Conservation (phyloP, 2,113 vertebrate species). For the Nycticryphes semicollaris region DNA sequence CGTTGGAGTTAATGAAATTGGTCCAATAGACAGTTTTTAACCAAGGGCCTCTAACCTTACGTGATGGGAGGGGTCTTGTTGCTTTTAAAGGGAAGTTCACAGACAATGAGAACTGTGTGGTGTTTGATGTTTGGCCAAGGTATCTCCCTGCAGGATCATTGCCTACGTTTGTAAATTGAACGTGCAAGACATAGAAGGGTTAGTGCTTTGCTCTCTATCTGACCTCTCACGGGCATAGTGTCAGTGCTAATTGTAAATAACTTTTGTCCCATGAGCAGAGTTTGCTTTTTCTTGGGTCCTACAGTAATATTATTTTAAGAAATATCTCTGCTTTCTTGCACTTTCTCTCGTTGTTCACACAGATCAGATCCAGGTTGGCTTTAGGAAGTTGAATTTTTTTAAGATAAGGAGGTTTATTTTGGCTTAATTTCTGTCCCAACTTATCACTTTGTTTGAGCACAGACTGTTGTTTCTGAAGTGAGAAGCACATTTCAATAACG, state of each 20-base stretch:
- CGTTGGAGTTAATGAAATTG: neutral
- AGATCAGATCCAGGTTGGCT: constrained; percentile 35
- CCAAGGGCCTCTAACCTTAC: neutral
- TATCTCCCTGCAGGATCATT: neutral
- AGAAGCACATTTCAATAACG: neutral
- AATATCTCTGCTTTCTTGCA: neutral
- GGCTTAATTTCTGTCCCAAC: constrained; percentile 25
- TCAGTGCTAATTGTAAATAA: constrained; percentile 25
- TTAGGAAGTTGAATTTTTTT: constrained; percentile 48
- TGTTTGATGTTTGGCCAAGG: constrained; percentile 10
- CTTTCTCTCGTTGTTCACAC: constrained; percentile 46
- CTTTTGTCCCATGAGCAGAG: neutral
- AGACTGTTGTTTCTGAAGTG: constrained; percentile 44
- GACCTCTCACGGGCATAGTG: neutral
- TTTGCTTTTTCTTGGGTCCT: constrained; percentile 10
- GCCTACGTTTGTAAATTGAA: constrained; percentile 42
- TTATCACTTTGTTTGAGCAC: constrained; percentile 29
- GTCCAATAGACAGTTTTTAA: neutral
- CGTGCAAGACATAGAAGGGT: neutral
- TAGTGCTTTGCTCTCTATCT: constrained; percentile 18
- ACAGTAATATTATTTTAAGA: constrained; percentile 53
- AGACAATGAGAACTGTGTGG: constrained; percentile 13
- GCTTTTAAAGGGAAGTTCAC: constrained; percentile 27
- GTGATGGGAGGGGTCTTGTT: neutral
- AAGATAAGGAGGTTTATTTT: constrained; percentile 59